Conservation (phyloP, 1,140 invertebrate genomes). For the Neelides sp. region DNA sequence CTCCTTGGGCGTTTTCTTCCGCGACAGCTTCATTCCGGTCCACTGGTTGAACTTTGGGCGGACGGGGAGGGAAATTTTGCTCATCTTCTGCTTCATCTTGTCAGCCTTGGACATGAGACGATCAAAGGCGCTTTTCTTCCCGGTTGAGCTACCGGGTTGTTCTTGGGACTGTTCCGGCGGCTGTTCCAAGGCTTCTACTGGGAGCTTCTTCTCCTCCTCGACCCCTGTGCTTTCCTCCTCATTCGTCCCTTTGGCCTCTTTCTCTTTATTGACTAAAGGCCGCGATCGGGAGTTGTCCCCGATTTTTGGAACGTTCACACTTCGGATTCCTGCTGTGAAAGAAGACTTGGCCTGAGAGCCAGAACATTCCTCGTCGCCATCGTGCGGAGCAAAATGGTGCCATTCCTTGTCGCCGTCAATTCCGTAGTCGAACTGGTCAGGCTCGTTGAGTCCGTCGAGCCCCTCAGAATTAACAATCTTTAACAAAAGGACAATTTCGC, state of each 20-base stretch:
- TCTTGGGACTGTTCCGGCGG: slow-evolving; percentile 8
- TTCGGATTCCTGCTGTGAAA: slow-evolving; percentile 24
- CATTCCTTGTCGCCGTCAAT: slow-evolving; percentile 30
- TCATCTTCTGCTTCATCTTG: slow-evolving; percentile 34
- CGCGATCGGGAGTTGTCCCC: slow-evolving; percentile 14
- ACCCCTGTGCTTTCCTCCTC: slow-evolving; percentile 7
- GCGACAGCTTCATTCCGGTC: slow-evolving; percentile 32
- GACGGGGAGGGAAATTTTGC: slow-evolving; percentile 40
- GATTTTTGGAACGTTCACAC: slow-evolving; percentile 7
- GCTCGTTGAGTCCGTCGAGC: slow-evolving; percentile 28
- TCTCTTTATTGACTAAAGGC: slow-evolving; percentile 21
- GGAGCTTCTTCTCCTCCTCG: slow-evolving; percentile 3
- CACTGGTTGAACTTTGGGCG: slow-evolving; percentile 35
- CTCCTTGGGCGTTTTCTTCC: slow-evolving; percentile 30
- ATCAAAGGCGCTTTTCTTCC: slow-evolving; percentile 3
- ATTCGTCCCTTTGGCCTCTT: neutral
- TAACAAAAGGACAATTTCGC: too few species aligned
- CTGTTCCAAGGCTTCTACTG: slow-evolving; percentile 18
- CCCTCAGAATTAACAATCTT: slow-evolving; percentile 29
- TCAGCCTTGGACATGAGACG: slow-evolving; percentile 6
- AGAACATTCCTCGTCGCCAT: too few species aligned
- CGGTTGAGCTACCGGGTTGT: neutral
- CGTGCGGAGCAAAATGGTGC: slow-evolving; percentile 8
- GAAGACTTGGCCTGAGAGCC: too few species aligned
- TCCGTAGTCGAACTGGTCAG: slow-evolving; percentile 24